Base-by-base conservation (phyloP, 2,113 vertebrate genomes). In the Erythrocebus patas region DNA sequence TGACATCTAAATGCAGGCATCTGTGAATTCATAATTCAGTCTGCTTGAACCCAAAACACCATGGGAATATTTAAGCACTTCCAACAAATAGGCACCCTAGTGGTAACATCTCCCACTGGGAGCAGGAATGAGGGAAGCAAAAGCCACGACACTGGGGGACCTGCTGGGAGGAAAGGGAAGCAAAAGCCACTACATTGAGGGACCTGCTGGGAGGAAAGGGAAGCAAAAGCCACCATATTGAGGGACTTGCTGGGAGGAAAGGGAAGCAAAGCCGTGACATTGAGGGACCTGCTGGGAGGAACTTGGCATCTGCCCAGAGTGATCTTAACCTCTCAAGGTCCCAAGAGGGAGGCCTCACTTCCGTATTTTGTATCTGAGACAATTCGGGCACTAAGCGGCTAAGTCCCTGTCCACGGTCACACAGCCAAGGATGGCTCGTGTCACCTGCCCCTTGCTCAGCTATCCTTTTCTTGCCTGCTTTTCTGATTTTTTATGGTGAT, bases 211-310 rank as follows among this genome's bases (percentile, higher is more conserved):
- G 48, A 48, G 48, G 11, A 48, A 48, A 48, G 48, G 48, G 48
- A 12, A 48, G 48, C 48, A 48, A 48, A 45, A 45, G 13, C 38
- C 50, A 2, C 5, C 0, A 2, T 5, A 1, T 4, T 12, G 2
- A 16, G 52, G 73, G 43, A 55, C 6, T 30, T 40, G 9, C 17
- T 17, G 13, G 48, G 48, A 50, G 3, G 48, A 50, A 50, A 68
- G 13, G 61, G 70, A 64, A n/a, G 40, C 4, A 0, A 25, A 50
- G 13, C 38, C 27, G 0, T 1, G 1, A 2, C 13, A 1, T 4
- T 12, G 1, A 25, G 52, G 73, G 43, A 55, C 6, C 40, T 40
- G 9, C 27, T 17, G 8, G 7, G 68, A 22, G 8, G 38, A 25
- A 50, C 70, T 16, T 12, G 27, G 43, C 22, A n/a, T 61, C 64